A percentile compares a stretch with the other conserved stretches of the same genome.
Conservation (phyloP, 2,113 vertebrate genomes). For the Forbesichthys papilliferus region DNA sequence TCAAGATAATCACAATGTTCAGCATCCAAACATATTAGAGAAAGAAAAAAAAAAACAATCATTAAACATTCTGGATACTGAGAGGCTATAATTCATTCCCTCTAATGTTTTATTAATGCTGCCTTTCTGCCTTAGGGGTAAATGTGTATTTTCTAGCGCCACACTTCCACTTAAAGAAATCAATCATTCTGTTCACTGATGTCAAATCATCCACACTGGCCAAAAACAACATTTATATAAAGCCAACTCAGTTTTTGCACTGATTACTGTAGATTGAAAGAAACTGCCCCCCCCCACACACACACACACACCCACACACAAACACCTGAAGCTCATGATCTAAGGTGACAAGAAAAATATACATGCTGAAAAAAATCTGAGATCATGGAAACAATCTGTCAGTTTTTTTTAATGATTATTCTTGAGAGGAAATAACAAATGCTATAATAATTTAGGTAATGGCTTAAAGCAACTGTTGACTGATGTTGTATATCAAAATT, state of each 20-base stretch:
- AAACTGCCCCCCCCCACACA: not conserved
- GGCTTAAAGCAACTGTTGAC: too few species aligned
- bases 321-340: not conserved
- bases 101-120: constrained; percentile 77
- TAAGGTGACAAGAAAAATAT: not conserved
- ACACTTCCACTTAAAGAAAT: constrained; percentile 59
- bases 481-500: not conserved
- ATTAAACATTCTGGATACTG: constrained; percentile 48
- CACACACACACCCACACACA: not conserved
- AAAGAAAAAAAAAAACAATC: constrained; percentile 44
- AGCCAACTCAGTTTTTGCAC: constrained; percentile 11
- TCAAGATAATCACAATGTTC: constrained; percentile 30
- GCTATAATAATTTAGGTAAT: too few species aligned
- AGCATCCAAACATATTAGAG: constrained; percentile 33
- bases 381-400: not conserved
- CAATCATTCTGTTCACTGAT: constrained; percentile 68
- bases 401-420: not conserved
- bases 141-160: constrained; percentile 60
- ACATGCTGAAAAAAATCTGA: not conserved
- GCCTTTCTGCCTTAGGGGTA: constrained; percentile 57
- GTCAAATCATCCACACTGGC: constrained; percentile 51
- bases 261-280: constrained; percentile 46
- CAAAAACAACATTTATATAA: constrained; percentile 39
- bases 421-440: not conserved
- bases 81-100: constrained; percentile 53